A percentile compares a stretch with the other conserved stretches of the same genome.
Conservation (phyloP, 2,113 vertebrate species). For the Lamprotornis superbus region DNA sequence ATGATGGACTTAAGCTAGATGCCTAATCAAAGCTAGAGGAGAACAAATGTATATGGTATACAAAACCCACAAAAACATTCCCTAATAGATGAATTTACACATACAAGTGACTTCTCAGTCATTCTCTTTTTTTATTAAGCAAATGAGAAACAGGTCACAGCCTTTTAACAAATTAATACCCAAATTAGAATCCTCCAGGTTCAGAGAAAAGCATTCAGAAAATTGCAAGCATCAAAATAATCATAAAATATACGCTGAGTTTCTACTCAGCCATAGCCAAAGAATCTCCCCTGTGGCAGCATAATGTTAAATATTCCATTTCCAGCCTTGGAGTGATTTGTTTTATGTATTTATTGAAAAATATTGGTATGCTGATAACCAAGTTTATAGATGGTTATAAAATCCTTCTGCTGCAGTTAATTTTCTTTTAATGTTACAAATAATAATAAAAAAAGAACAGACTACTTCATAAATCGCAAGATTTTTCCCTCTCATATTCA, state of each 20-base stretch:
- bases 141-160: background rate
- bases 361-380: background rate
- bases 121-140: background rate
- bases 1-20: background rate
- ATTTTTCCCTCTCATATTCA: background rate
- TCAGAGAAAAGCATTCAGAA: background rate
- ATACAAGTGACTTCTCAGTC: background rate
- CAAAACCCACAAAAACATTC: background rate
- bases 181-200: background rate
- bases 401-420: slow-evolving; percentile 15
- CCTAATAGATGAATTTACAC: background rate
- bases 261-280: background rate
- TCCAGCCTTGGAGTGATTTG: background rate
- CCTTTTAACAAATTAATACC: background rate
- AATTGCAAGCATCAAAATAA: background rate
- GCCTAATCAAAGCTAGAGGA: background rate
- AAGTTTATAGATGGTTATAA: slow-evolving; percentile 9
- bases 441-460: background rate
- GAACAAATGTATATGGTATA: background rate
- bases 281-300: background rate
- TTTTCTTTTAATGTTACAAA: slow-evolving; percentile 25
- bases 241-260: background rate
- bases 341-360: slow-evolving; percentile 8
- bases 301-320: background rate
- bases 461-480: background rate